These are phyloP conservation scores for Phorcus lineatus DNA, from an alignment of 2,888 invertebrate species.

Conservation along the genomic window DNA sequence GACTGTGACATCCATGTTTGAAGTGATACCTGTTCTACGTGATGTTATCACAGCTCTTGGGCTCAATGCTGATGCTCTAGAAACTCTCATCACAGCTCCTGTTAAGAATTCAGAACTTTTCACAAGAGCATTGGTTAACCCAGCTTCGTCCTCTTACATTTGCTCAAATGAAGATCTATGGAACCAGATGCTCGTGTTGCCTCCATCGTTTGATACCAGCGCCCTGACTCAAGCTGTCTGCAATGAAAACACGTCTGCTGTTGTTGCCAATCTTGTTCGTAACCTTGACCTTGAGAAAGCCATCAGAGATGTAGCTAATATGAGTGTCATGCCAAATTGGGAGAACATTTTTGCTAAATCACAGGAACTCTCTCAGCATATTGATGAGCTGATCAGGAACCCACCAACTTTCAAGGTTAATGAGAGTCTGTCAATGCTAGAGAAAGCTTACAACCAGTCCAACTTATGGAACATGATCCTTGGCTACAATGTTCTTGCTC, in stretches of 20 bases:
- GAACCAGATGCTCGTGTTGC: conserved; percentile 36
- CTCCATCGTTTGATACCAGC: conserved; percentile 35
- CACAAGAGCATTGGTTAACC: conserved; percentile 33
- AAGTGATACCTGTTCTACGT: conserved; percentile 40
- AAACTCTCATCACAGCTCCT: conserved; percentile 41
- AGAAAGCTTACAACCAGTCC: conserved; percentile 23
- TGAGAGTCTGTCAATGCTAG: conserved; percentile 1
- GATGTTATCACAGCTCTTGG: conserved; percentile 43
- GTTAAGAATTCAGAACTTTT: conserved; percentile 43
- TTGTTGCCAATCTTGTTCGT: conserved; percentile 30
- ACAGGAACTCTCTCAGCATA: conserved; percentile 33
- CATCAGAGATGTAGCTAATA: conserved; percentile 27
- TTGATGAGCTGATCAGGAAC: conserved; percentile 36
- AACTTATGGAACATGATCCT: conserved; percentile 29
- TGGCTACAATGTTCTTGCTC: conserved; percentile 17
- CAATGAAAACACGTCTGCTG: conserved; percentile 31
- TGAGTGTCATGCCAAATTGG: conserved; percentile 42
- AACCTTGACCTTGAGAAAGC: conserved; percentile 36
- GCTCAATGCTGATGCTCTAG: conserved; percentile 38
- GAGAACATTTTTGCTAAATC: conserved; percentile 36
- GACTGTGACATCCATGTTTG: conserved; percentile 42
- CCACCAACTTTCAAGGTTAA: conserved; percentile 35
- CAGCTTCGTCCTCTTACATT: conserved; percentile 23
- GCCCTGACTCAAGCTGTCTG: conserved; percentile 41
- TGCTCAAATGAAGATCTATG: conserved; percentile 34